A percentile compares a stretch with the other conserved stretches of the same genome.
Evolutionary conservation across 2,888 invertebrate genomes (phyloP).

Genomic region (Mythimna ferrago): DNA sequence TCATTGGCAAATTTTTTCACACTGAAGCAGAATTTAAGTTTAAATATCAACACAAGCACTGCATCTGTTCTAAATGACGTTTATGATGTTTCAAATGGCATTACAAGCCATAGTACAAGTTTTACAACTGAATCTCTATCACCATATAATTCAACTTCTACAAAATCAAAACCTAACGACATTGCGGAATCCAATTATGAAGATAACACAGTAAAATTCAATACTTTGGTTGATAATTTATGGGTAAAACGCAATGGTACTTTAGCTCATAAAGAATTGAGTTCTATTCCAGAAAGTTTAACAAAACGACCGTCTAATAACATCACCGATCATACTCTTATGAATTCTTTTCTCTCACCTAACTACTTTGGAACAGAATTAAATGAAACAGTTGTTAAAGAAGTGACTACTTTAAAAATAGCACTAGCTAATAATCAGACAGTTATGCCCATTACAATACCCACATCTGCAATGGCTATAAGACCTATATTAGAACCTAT

Average conservation of each 20-base stretch:
- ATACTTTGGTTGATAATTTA: background rate
- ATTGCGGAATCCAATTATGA: background rate
- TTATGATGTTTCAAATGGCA: background rate
- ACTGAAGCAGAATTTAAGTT: background rate
- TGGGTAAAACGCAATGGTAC: background rate
- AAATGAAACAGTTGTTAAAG: background rate
- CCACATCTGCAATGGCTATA: background rate
- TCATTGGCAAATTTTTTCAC: background rate
- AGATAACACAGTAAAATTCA: background rate
- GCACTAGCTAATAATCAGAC: background rate
- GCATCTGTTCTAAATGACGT: background rate
- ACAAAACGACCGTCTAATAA: background rate
- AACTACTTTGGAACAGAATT: slow-evolving; percentile 6
- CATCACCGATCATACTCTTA: background rate
- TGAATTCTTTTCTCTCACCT: background rate
- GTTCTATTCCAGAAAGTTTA: background rate
- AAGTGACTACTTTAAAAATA: background rate
- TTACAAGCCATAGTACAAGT: background rate
- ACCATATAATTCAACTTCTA: background rate
- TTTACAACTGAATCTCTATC: background rate
- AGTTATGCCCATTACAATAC: background rate
- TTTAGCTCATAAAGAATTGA: background rate
- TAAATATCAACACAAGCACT: background rate
- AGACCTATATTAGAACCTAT: background rate
- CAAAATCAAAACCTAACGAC: background rate